phyloP scores from a whole-genome alignment of 2,888 invertebrate genomes.

The Apamea anceps region DNA sequence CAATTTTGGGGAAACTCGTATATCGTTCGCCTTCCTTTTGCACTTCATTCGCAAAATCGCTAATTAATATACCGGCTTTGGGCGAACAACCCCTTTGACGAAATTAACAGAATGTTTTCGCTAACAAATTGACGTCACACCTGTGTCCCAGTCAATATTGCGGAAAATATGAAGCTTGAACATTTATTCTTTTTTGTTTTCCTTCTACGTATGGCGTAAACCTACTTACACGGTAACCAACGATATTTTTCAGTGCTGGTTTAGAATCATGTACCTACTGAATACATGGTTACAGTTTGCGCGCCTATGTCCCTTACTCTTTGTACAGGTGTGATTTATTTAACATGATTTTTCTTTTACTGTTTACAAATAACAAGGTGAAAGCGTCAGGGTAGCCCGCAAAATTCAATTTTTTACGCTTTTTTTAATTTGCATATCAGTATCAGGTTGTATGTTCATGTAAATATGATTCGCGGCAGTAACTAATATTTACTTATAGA shows the following conservation, averaged over 20 bases:
- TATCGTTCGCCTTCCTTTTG: conserved; percentile 15
- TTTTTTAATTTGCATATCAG: background rate
- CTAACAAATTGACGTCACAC: conserved; percentile 50
- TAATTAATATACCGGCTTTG: conserved; percentile 52
- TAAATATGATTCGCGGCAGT: too few species aligned
- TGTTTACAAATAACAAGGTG: background rate
- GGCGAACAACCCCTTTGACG: conserved; percentile 52
- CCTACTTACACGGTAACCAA: background rate
- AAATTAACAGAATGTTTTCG: conserved; percentile 59
- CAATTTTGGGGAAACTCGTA: conserved; percentile 1
- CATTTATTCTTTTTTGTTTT: conserved; percentile 16
- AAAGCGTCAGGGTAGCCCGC: background rate
- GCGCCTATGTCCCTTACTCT: background rate
- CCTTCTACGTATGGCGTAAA: background rate
- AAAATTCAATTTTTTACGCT: background rate
- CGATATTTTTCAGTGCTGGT: background rate
- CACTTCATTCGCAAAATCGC: conserved; percentile 34
- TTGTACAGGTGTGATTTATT: background rate
- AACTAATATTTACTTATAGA: background rate
- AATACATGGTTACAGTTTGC: background rate
- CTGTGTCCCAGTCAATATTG: conserved; percentile 43
- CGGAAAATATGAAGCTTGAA: conserved; percentile 41
- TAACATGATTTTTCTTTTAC: background rate
- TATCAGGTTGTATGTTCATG: too few species aligned
- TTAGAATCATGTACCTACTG: background rate